Evolutionary conservation across 2,113 vertebrate species (phyloP).

Genomic region (Nansenia antarctica): DNA sequence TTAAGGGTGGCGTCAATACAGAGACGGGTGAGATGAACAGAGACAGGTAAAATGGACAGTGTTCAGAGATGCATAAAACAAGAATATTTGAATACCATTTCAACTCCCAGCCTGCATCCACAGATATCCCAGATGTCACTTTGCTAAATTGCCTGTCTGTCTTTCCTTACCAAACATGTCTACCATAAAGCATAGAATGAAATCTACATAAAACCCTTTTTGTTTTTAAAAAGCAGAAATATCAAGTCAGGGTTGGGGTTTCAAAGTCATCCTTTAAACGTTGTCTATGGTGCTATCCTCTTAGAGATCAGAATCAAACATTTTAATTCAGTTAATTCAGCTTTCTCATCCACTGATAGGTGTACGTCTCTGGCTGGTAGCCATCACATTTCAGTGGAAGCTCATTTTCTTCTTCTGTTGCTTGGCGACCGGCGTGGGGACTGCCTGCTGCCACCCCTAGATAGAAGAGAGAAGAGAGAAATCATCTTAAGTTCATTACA

Average conservation of each 20-base stretch:
- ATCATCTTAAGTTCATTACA: not conserved
- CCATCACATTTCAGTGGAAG: not conserved
- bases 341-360: not conserved
- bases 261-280: conserved; percentile 10
- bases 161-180: not conserved
- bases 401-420: conserved; percentile 65
- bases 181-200: conserved; percentile 23
- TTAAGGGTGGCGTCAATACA: too few relatives aligned
- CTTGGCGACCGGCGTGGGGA: conserved; percentile 58
- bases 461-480: not conserved
- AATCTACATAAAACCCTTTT: conserved; percentile 3
- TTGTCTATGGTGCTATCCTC: not conserved
- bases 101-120: not conserved
- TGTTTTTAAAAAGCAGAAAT: not conserved
- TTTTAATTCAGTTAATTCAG: not conserved
- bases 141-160: not conserved
- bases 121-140: not conserved
- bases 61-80: too few relatives aligned
- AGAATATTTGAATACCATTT: too few relatives aligned
- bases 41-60: too few relatives aligned
- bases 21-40: too few relatives aligned
- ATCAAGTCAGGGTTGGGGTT: conserved; percentile 6
- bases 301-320: conserved; percentile 1
- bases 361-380: not conserved
- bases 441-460: conserved; percentile 53